Evolutionary conservation across 1,140 invertebrate genomes (phyloP).

Genomic region (Glossosoma conforme): DNA sequence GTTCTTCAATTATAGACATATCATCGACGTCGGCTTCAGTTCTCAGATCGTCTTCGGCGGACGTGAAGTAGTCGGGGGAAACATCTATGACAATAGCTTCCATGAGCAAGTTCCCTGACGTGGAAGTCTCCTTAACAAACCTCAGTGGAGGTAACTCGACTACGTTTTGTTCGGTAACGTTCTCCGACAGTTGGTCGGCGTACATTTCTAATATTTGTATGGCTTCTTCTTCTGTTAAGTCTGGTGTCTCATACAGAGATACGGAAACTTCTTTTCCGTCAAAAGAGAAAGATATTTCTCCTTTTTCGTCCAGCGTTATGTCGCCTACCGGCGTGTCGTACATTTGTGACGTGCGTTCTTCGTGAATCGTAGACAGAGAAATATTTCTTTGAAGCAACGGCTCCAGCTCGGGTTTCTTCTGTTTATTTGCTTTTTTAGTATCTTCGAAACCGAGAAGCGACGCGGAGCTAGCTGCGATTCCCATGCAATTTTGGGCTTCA

Average conservation of each 20-base stretch:
- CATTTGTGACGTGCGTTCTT: constrained; percentile 83
- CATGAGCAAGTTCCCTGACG: constrained; percentile 79
- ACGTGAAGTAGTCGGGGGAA: constrained; percentile 73
- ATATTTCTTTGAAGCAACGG: constrained; percentile 61
- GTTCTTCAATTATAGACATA: constrained; percentile 68
- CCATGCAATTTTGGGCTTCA: constrained; percentile 90
- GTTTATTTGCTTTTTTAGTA: constrained; percentile 51
- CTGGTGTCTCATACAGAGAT: constrained; percentile 85
- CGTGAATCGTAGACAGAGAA: constrained; percentile 83
- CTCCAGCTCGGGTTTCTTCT: constrained; percentile 51
- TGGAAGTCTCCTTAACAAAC: constrained; percentile 84
- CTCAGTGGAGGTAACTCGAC: constrained; percentile 83
- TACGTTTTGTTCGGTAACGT: constrained; percentile 81
- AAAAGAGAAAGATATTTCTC: constrained; percentile 83
- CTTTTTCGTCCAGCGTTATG: constrained; percentile 72
- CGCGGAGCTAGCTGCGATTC: constrained; percentile 80
- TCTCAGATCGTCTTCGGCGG: constrained; percentile 70
- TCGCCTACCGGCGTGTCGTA: constrained; percentile 75
- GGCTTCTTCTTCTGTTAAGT: constrained; percentile 86
- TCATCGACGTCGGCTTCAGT: constrained; percentile 84
- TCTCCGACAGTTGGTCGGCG: constrained; percentile 84
- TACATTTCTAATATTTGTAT: constrained; percentile 91
- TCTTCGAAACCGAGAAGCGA: constrained; percentile 84
- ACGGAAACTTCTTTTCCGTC: constrained; percentile 89
- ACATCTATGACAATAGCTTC: constrained; percentile 89